Conservation (phyloP, 1,140 invertebrate species). For the Drosophila asahinai region DNA sequence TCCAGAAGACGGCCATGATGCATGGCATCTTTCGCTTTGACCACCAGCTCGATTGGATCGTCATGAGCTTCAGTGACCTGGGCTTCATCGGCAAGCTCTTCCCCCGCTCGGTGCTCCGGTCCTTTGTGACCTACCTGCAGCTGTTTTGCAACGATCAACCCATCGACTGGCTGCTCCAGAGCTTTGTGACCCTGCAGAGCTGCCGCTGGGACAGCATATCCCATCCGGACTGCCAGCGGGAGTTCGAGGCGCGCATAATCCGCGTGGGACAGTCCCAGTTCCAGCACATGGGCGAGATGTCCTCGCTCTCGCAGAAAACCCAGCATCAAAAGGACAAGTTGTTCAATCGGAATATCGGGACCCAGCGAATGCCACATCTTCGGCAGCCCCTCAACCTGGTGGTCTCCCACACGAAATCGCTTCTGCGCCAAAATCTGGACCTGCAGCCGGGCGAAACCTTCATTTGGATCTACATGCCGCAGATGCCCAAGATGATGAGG, state of each 20-base stretch:
- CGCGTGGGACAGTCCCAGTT: conserved; percentile 36
- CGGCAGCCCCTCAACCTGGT: conserved; percentile 40
- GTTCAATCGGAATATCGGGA: background rate
- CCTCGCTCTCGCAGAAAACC: conserved; percentile 23
- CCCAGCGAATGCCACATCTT: conserved; percentile 32
- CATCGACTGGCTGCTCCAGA: conserved; percentile 53
- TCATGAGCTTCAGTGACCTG: conserved; percentile 51
- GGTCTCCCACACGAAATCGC: conserved; percentile 7
- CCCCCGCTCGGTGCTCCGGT: conserved; percentile 7
- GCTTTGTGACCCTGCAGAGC: conserved; percentile 37
- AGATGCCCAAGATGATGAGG: conserved; percentile 17
- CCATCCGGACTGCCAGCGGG: background rate
- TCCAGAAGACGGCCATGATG: conserved; percentile 9
- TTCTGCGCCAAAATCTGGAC: background rate
- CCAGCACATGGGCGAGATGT: conserved; percentile 26
- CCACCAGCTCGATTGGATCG: conserved; percentile 39
- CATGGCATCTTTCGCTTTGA: conserved; percentile 23
- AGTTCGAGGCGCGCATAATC: conserved; percentile 5
- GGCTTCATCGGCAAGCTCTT: conserved; percentile 55
- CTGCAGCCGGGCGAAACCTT: conserved; percentile 40
- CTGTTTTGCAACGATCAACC: conserved; percentile 50
- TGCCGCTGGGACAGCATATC: conserved; percentile 52
- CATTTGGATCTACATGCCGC: conserved; percentile 58
- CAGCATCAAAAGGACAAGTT: conserved; percentile 9
- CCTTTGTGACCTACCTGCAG: conserved; percentile 18